Evolutionary conservation across 2,113 vertebrate genomes (phyloP), one percentile per base, ranked within the genome.

Genomic region (Pachypanchax playfairii): DNA sequence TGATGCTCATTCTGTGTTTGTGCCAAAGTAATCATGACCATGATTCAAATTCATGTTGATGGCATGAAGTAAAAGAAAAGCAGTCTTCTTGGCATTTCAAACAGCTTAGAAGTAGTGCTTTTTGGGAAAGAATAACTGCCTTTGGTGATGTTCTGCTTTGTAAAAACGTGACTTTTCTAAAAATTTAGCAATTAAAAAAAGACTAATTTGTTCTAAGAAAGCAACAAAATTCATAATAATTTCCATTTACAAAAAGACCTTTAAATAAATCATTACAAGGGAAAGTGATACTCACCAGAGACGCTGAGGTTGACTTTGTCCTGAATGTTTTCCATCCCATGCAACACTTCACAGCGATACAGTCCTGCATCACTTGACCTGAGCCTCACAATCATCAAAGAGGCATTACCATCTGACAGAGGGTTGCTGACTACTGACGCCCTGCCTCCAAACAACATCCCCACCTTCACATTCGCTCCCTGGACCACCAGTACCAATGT

Each of bases 341-440:
- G 92, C 92, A 96, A 94, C 59, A 98, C 93, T 0, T 98, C 94
- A 0, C 96, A 98, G 79, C 94, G 94, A 73, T 97, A 98, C 22
- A 90, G 76, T 0, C 96, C 96, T 0, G 93, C 92, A 0, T 98
- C 96, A 0, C 96, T 96, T 1, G 94, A 94, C 0, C 92, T 90
- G 29, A 98, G 91, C 29, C 72, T 87, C 5, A 63, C 80, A 10
- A 98, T 61, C 1, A 84, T 89, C 82, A 98, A 90, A 0, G 95
- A 96, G 39, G 95, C 95, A 0, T 97, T 92, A 0, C 94, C 93
- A 0, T 58, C 77, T 0, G 87, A 89, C 73, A 91, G 89, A 0
- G 91, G 91, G 1, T 92, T 69, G 15, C 50, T 85, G 0, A 92
- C 91, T 56, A 97, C 92, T 0, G 92, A 93, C 62, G 94, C 95